phyloP scores from a whole-genome alignment of 2,888 invertebrate species.

The Apotomis betuletana region DNA sequence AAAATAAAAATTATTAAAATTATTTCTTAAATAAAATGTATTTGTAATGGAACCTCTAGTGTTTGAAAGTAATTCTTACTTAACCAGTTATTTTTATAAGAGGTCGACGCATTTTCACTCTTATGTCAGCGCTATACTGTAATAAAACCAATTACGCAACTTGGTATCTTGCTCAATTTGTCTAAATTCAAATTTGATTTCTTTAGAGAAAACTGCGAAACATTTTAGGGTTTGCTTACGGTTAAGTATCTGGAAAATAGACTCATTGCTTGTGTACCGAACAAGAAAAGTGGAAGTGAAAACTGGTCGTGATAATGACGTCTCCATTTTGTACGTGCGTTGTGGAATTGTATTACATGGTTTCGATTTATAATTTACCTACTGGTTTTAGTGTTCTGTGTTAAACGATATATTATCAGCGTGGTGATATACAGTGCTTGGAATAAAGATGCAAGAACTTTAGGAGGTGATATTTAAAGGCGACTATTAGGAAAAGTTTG shows the following conservation, averaged over 20 bases:
- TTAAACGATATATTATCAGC: too few species aligned
- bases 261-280: slow-evolving; percentile 18
- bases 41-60: not conserved
- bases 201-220: not conserved
- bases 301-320: slow-evolving; percentile 25
- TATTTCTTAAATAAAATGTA: not conserved
- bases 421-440: too few species aligned
- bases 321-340: slow-evolving; percentile 14
- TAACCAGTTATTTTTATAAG: not conserved
- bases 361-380: slow-evolving; percentile 1
- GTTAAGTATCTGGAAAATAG: slow-evolving; percentile 29
- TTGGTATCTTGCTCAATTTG: not conserved
- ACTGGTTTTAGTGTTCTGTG: not conserved
- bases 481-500: too few species aligned
- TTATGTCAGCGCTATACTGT: not conserved
- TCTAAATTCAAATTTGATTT: not conserved
- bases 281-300: slow-evolving; percentile 35
- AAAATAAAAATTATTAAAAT: too few species aligned
- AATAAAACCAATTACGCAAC: not conserved
- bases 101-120: not conserved
- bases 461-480: too few species aligned
- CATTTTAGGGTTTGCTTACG: not conserved
- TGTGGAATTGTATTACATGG: slow-evolving; percentile 17
- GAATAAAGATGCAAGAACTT: too few species aligned
- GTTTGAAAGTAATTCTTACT: not conserved